phyloP scores from a whole-genome alignment of 2,113 vertebrate species.

The Leptosomus discolor region DNA sequence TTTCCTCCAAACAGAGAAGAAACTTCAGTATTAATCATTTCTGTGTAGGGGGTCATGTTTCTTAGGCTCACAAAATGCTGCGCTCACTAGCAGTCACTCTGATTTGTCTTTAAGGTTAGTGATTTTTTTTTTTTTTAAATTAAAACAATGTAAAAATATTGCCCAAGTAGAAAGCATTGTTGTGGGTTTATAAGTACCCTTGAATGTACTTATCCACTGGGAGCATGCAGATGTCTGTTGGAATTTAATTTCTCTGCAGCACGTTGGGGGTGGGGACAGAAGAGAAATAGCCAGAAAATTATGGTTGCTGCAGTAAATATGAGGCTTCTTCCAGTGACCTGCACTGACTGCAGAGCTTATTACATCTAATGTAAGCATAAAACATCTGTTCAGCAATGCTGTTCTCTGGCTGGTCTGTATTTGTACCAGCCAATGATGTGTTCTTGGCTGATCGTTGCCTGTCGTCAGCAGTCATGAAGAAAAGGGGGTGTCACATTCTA shows the following conservation, averaged over 20 bases:
- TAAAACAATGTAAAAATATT: conserved; percentile 18
- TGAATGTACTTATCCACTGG: background rate
- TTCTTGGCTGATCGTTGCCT: background rate
- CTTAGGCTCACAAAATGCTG: background rate
- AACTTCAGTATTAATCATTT: background rate
- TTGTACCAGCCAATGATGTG: background rate
- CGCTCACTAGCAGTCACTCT: background rate
- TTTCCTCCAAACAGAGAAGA: background rate
- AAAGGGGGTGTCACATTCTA: background rate
- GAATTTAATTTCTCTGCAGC: conserved; percentile 55
- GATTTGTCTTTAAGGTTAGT: background rate
- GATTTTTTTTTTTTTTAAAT: background rate
- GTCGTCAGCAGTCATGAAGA: background rate
- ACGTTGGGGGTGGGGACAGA: background rate
- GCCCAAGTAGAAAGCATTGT: conserved; percentile 7
- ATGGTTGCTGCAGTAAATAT: conserved; percentile 40
- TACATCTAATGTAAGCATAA: background rate
- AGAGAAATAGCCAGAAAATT: conserved; percentile 44
- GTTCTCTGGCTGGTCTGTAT: background rate
- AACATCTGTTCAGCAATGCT: background rate
- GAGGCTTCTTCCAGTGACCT: conserved; percentile 32
- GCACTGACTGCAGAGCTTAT: background rate
- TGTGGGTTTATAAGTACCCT: background rate
- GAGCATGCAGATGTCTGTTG: conserved; percentile 35
- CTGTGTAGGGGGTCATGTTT: background rate